phyloP scores from a whole-genome alignment of 2,797 vertebrate genomes.

The Sebastes diploproa region DNA sequence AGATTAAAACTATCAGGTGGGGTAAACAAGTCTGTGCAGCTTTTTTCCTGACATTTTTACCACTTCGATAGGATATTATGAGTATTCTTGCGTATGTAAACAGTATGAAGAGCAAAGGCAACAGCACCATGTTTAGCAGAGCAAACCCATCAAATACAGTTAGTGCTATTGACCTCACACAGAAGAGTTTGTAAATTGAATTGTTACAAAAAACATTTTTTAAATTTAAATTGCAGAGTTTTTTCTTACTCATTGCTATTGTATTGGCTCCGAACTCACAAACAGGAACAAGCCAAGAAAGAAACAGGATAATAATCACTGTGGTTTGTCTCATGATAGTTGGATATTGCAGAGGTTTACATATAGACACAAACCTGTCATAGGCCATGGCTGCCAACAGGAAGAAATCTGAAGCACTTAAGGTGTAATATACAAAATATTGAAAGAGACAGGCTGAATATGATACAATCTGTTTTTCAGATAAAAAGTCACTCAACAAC shows the following conservation, averaged over 20 bases:
- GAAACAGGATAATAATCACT: background rate
- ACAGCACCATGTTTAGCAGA: background rate
- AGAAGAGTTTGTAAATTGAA: background rate
- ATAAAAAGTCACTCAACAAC: conserved; percentile 18
- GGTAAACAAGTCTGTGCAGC: conserved; percentile 53
- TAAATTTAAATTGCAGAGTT: background rate
- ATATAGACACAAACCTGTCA: conserved; percentile 43
- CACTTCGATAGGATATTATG: background rate
- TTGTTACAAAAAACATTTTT: conserved; percentile 4
- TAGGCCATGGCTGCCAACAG: conserved; percentile 43
- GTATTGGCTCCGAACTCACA: background rate
- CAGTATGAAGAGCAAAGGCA: conserved; percentile 21
- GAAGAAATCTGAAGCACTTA: conserved; percentile 7
- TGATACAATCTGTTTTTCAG: conserved; percentile 25
- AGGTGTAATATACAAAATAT: background rate
- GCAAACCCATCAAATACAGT: background rate
- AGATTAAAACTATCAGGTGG: conserved; percentile 47
- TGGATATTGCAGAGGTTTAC: conserved; percentile 37
- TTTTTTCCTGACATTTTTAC: conserved; percentile 24
- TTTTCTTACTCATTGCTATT: background rate
- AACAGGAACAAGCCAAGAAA: conserved; percentile 18
- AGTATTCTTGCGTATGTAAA: conserved; percentile 53
- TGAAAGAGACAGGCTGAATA: conserved; percentile 39
- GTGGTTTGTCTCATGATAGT: conserved; percentile 1
- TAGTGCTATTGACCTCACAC: background rate